Evolutionary conservation across 2,113 vertebrate species (phyloP).

Genomic region (Nibea albiflora): DNA sequence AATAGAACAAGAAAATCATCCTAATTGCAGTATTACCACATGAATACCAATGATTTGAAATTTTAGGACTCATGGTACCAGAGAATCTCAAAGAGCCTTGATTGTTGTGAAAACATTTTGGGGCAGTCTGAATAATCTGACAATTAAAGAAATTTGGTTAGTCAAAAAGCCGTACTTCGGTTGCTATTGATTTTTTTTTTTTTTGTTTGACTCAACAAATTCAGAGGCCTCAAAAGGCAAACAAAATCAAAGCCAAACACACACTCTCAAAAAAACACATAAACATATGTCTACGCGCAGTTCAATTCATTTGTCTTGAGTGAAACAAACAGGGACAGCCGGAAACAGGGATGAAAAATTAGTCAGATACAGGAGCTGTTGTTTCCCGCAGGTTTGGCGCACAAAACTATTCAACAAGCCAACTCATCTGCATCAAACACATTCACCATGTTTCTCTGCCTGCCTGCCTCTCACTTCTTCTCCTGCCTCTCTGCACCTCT

Average conservation of each 20-base stretch:
- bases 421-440: slow-evolving; percentile 61
- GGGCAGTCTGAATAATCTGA: neutral
- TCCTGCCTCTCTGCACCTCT: slow-evolving; percentile 24
- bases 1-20: slow-evolving; percentile 8
- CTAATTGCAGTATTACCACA: neutral
- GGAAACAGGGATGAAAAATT: slow-evolving; percentile 36
- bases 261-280: neutral
- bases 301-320: slow-evolving; percentile 33
- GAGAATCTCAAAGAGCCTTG: neutral
- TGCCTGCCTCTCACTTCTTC: slow-evolving; percentile 18
- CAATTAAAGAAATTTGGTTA: neutral
- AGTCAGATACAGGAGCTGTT: slow-evolving; percentile 42
- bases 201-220: slow-evolving; percentile 26
- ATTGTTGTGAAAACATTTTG: neutral
- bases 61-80: neutral
- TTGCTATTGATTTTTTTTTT: slow-evolving; percentile 9
- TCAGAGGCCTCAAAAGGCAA: slow-evolving; percentile 7
- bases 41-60: slow-evolving; percentile 14
- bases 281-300: slow-evolving; percentile 12
- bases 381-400: slow-evolving; percentile 49
- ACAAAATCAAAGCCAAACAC: slow-evolving; percentile 23
- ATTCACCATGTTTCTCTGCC: slow-evolving; percentile 10
- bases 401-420: slow-evolving; percentile 30
- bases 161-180: neutral
- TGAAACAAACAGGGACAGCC: slow-evolving; percentile 28